Percentiles rank a stretch among this genome's conserved stretches.
Conservation (phyloP, 2,797 vertebrate genomes). For the Cephalopachus bancanus region DNA sequence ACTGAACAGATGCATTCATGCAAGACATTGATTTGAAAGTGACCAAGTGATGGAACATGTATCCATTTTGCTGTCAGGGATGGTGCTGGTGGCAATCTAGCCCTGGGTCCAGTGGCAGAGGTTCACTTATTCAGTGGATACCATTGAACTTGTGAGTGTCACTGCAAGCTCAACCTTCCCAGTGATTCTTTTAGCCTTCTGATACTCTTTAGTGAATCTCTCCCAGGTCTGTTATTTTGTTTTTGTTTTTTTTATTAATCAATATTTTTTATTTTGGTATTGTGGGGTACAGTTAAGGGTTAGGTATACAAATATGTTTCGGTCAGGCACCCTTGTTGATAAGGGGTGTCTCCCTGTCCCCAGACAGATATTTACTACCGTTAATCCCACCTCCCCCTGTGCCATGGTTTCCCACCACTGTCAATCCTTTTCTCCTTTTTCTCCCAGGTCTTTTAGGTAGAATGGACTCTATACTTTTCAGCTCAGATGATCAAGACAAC, state of each 20-base stretch:
- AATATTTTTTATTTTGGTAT: too few relatives aligned
- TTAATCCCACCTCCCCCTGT: too few relatives aligned
- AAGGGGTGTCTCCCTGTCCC: too few relatives aligned
- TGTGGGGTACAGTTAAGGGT: too few relatives aligned
- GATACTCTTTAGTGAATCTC: neutral
- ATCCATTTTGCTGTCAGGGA: neutral
- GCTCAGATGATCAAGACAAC: neutral
- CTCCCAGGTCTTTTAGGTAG: neutral
- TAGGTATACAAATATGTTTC: too few relatives aligned
- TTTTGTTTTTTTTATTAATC: too few relatives aligned
- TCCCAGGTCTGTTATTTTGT: neutral
- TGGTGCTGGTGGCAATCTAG: too few relatives aligned
- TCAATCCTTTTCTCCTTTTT: too few relatives aligned
- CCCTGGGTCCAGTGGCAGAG: neutral
- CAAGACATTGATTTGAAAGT: neutral
- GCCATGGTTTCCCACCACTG: too few relatives aligned
- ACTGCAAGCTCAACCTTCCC: neutral
- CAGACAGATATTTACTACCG: too few relatives aligned
- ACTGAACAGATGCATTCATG: neutral
- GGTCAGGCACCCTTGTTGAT: too few relatives aligned
- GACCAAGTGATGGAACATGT: neutral
- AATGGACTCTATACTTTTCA: neutral
- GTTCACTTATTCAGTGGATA: neutral
- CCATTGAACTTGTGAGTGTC: neutral
- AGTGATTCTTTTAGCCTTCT: neutral